Percentiles rank a stretch among this genome's conserved stretches.
Evolutionary conservation across 1,140 invertebrate species (phyloP).

Genomic region (Lucilia sericata): DNA sequence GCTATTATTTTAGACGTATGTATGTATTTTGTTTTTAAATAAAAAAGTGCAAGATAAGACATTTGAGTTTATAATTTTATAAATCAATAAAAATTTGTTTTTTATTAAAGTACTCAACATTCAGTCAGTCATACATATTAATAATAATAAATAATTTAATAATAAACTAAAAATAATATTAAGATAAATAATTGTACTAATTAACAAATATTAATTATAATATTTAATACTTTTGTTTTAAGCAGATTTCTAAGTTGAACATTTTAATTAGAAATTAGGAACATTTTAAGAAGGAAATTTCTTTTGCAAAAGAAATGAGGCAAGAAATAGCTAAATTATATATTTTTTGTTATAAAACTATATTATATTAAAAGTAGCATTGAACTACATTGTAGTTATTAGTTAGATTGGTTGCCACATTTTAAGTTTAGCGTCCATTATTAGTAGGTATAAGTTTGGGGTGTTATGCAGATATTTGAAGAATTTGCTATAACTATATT

Average conservation of each 20-base stretch:
- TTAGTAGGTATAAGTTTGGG: not conserved
- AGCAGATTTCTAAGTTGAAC: not conserved
- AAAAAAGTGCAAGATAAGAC: not conserved
- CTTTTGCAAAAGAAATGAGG: not conserved
- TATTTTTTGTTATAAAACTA: not conserved
- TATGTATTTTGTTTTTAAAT: no score
- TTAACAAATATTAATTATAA: not conserved
- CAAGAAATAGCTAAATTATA: not conserved
- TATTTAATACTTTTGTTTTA: not conserved
- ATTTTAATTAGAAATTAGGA: not conserved
- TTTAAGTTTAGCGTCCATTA: not conserved
- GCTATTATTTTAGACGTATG: no score
- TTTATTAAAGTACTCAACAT: not conserved
- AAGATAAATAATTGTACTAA: not conserved
- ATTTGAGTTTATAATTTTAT: not conserved
- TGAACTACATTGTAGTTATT: not conserved
- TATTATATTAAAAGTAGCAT: not conserved
- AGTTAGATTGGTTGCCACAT: not conserved
- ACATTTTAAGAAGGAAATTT: not conserved
- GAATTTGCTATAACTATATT: slow-evolving; percentile 27
- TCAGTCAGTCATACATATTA: not conserved
- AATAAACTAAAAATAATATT: not conserved
- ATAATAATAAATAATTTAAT: slow-evolving; percentile 5
- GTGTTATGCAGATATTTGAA: slow-evolving; percentile 34
- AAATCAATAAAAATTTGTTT: slow-evolving; percentile 3